Percentiles rank a stretch among this genome's conserved stretches.
phyloP scores from a whole-genome alignment of 2,888 invertebrate genomes.

The Pollenia amentaria region DNA sequence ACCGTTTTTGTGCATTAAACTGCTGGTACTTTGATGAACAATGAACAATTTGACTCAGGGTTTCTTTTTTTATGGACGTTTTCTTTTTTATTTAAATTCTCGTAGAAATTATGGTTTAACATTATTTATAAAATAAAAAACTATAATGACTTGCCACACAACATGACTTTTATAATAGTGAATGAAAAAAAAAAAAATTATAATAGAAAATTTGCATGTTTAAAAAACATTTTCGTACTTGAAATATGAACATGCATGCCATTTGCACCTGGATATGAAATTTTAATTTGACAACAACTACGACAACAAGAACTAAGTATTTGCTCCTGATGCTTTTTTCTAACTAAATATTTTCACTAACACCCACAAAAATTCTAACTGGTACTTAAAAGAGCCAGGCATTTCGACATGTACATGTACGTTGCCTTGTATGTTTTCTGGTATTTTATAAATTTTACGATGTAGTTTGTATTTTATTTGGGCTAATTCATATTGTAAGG shows the following conservation, averaged over 20 bases:
- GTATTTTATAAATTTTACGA: background rate
- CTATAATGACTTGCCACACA: constrained; percentile 42
- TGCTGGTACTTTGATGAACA: constrained; percentile 24
- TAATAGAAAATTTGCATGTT: constrained; percentile 67
- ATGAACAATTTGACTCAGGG: constrained; percentile 3
- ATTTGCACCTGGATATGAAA: constrained; percentile 66
- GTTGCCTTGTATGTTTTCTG: background rate
- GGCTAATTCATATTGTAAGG: background rate
- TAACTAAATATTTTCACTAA: constrained; percentile 9
- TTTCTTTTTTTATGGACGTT: background rate
- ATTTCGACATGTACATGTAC: background rate
- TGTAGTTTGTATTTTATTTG: background rate
- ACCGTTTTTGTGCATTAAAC: background rate
- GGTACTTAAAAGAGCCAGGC: background rate
- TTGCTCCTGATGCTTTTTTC: constrained; percentile 35
- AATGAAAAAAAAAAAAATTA: constrained; percentile 38
- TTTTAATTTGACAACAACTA: constrained; percentile 60
- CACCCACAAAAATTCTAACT: background rate
- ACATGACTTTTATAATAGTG: constrained; percentile 56
- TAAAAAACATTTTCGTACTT: constrained; percentile 44
- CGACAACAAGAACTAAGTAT: background rate
- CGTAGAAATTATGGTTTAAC: constrained; percentile 11
- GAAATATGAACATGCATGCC: constrained; percentile 65
- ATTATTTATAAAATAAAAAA: constrained; percentile 36
- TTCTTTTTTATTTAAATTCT: background rate